phyloP scores from a whole-genome alignment of 2,888 invertebrate species.

The Microctonus brassicae region DNA sequence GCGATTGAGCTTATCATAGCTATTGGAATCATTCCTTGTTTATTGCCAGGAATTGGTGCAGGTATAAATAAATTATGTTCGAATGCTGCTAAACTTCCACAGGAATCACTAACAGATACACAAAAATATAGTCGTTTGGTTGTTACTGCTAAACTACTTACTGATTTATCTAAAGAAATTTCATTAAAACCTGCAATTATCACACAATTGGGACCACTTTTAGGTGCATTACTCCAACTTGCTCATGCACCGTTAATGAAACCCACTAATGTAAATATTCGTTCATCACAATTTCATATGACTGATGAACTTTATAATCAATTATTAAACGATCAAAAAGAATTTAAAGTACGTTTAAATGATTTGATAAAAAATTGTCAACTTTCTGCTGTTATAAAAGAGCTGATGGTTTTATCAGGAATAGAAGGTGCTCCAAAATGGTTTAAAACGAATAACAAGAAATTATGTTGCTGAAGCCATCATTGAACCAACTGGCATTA shows the following conservation, averaged over 20 bases:
- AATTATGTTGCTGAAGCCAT: conserved; percentile 75
- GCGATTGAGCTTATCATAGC: conserved; percentile 76
- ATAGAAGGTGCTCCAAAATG: conserved; percentile 74
- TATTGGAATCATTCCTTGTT: conserved; percentile 77
- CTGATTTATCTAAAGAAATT: conserved; percentile 52
- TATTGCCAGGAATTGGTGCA: conserved; percentile 78
- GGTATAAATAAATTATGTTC: conserved; percentile 70
- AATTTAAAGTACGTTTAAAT: conserved; percentile 72
- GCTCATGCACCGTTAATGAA: conserved; percentile 77
- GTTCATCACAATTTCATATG: conserved; percentile 70
- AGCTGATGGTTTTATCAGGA: conserved; percentile 78
- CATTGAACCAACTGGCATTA: conserved; percentile 75
- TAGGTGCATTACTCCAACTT: conserved; percentile 80
- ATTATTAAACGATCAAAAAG: conserved; percentile 71
- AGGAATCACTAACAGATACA: conserved; percentile 66
- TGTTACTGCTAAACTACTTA: conserved; percentile 74
- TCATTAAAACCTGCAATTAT: conserved; percentile 54
- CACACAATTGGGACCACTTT: conserved; percentile 65
- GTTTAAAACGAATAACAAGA: conserved; percentile 75
- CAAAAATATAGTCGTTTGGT: conserved; percentile 73
- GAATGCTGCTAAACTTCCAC: conserved; percentile 62
- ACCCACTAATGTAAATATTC: conserved; percentile 66
- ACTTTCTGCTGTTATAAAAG: conserved; percentile 76
- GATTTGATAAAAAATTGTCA: conserved; percentile 73
- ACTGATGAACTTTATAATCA: conserved; percentile 72